A percentile compares a stretch with the other conserved stretches of the same genome.
Evolutionary conservation across 1,140 invertebrate species (phyloP).

Genomic region (Chionoecetes opilio): DNA sequence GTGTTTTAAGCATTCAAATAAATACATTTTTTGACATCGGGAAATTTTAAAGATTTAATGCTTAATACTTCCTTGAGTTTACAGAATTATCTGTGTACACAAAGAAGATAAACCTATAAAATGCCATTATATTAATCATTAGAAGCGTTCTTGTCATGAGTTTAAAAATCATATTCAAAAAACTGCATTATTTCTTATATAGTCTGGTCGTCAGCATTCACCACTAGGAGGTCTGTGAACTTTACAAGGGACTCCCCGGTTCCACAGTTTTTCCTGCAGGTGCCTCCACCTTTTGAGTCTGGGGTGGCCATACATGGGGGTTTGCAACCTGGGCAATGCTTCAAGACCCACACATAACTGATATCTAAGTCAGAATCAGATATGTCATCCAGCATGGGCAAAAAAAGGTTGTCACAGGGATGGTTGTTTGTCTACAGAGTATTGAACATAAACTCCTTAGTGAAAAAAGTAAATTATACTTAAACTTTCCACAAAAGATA

Average conservation of each 20-base stretch:
- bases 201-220: slow-evolving; percentile 21
- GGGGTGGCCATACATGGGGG: slow-evolving; percentile 62
- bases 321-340: slow-evolving; percentile 67
- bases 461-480: slow-evolving; percentile 61
- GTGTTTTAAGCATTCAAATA: too few species aligned
- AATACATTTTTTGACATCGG: too few species aligned
- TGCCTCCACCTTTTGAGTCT: slow-evolving; percentile 67
- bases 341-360: slow-evolving; percentile 66
- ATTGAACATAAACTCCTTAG: slow-evolving; percentile 59
- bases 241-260: slow-evolving; percentile 65
- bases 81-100: not conserved
- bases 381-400: slow-evolving; percentile 63
- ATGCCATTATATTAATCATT: not conserved
- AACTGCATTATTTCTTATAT: not conserved
- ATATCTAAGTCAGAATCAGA: slow-evolving; percentile 68
- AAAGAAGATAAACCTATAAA: not conserved
- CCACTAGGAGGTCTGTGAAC: slow-evolving; percentile 70
- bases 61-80: too few species aligned
- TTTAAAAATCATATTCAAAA: too few species aligned
- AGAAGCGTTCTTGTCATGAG: not conserved
- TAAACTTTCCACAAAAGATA: slow-evolving; percentile 70
- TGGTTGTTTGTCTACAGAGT: slow-evolving; percentile 52
- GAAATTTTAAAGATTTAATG: too few species aligned
- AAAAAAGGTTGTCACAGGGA: slow-evolving; percentile 53
- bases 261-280: slow-evolving; percentile 73